phyloP scores from a whole-genome alignment of 1,140 invertebrate genomes.

The Lineus longissimus region DNA sequence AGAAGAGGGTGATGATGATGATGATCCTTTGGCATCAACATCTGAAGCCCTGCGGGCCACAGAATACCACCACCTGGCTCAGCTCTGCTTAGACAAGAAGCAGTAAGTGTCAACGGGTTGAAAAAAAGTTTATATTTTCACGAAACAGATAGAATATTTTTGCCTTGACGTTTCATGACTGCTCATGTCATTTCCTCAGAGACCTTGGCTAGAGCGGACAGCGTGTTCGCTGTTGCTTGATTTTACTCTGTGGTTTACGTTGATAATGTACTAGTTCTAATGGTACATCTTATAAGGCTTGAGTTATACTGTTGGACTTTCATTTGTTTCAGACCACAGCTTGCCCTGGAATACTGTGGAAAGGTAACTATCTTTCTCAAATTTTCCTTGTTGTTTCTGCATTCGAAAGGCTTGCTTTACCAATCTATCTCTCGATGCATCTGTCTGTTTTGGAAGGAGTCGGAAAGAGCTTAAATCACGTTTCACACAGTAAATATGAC shows the following conservation, averaged over 20 bases:
- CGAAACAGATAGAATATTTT: not conserved
- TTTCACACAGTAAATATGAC: too few species aligned
- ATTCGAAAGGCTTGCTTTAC: not conserved
- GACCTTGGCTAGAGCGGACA: not conserved
- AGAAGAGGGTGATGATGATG: not conserved
- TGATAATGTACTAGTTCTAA: not conserved
- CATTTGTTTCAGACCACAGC: conserved; percentile 35
- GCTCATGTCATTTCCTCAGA: not conserved
- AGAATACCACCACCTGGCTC: conserved; percentile 46
- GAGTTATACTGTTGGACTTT: too few species aligned
- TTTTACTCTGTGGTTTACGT: not conserved
- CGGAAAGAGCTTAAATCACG: too few species aligned
- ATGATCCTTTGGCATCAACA: not conserved
- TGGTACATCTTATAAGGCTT: too few species aligned
- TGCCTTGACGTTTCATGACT: not conserved
- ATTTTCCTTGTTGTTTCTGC: not conserved
- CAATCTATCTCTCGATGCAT: too few species aligned
- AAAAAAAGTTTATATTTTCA: not conserved
- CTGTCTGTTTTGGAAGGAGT: too few species aligned
- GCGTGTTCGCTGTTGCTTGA: not conserved
- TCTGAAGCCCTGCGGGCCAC: conserved; percentile 34
- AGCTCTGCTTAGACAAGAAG: conserved; percentile 39
- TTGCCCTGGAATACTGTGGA: conserved; percentile 46
- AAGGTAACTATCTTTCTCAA: conserved; percentile 27
- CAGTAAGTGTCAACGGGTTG: conserved; percentile 34